Conservation (phyloP, 2,888 invertebrate species). For the Philopedon plagiatum region DNA sequence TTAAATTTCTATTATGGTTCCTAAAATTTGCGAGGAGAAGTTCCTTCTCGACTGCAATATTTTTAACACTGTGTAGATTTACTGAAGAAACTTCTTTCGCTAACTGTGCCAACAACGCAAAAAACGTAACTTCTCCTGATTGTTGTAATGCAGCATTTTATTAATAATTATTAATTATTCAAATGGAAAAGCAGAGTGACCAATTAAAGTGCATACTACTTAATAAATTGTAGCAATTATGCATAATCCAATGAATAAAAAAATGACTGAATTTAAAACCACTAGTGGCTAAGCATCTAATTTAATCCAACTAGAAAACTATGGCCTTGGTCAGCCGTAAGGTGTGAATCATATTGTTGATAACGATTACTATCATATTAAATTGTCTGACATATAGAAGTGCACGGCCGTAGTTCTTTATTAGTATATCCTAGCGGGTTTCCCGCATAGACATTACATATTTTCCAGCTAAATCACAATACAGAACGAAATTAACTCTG, state of each 20-base stretch:
- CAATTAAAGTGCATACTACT: background rate
- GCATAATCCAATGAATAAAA: constrained; percentile 6
- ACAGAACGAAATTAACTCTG: background rate
- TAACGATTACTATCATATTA: too few relatives aligned
- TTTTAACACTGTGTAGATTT: too few relatives aligned
- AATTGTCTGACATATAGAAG: too few relatives aligned
- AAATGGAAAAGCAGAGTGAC: background rate
- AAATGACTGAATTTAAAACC: constrained; percentile 10
- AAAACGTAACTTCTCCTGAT: background rate
- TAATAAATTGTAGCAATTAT: constrained; percentile 15
- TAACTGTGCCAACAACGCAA: background rate
- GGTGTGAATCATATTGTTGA: too few relatives aligned
- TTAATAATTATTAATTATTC: background rate
- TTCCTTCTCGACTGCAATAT: too few relatives aligned
- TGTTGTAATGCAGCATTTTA: background rate
- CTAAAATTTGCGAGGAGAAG: too few relatives aligned
- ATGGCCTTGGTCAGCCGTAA: too few relatives aligned
- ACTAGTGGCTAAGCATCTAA: background rate
- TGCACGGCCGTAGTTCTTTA: background rate
- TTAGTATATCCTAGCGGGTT: too few relatives aligned
- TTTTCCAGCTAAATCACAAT: constrained; percentile 8
- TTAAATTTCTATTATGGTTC: too few relatives aligned
- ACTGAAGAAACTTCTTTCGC: background rate
- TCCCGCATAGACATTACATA: too few relatives aligned
- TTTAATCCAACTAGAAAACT: background rate